Evolutionary conservation across 2,888 invertebrate species (phyloP), one percentile per base, ranked within the genome.

Genomic region (Smittia sp.): DNA sequence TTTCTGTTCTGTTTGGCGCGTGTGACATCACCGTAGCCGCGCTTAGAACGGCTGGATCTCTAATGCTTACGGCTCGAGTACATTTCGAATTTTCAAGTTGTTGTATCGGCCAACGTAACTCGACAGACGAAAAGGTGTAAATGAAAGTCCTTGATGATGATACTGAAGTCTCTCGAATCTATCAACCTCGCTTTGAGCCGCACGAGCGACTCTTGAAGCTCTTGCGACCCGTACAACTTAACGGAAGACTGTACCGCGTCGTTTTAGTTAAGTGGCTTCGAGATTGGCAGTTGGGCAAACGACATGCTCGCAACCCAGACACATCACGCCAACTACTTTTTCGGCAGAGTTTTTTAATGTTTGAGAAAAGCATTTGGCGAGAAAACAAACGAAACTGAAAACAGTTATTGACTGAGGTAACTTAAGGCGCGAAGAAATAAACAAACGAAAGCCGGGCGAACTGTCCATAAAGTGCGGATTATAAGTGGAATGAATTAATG

Each of bases 61-160:
- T 4, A 58, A 7, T 58, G 11, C n/a, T 13, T 46, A 3, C 15
- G 46, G 11, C 32, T 32, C 32, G 32, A 32, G 32, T 32, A 32
- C 46, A 46, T 46, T 46, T 46, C n/a, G 18, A 58, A 58, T 58
- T 58, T 22, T 58, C 52, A 58, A 58, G 58, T 22, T 58, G 6
- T 58, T 58, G 7, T 58, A 6, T 15, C 15, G 9, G 39, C 39
- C 39, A 13, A 9, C 13, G 13, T 39, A 9, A 39, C 39, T 46
- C 46, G 2, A 46, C n/a, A 13, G 46, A n/a, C n/a, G n/a, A n/a
- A n/a, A 46, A 46, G n/a, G 46, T 46, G 46, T 46, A 6, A 46
- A 15, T 46, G 46, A 11, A 11, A 46, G n/a, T 46, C 32, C 32
- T 32, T 32, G 32, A 32, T 9, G 32, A 32, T 32, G 32, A 32